Evolutionary conservation across 2,888 invertebrate genomes (phyloP), one percentile per base, ranked within the genome.

Genomic region (Linnaemya tessellans): DNA sequence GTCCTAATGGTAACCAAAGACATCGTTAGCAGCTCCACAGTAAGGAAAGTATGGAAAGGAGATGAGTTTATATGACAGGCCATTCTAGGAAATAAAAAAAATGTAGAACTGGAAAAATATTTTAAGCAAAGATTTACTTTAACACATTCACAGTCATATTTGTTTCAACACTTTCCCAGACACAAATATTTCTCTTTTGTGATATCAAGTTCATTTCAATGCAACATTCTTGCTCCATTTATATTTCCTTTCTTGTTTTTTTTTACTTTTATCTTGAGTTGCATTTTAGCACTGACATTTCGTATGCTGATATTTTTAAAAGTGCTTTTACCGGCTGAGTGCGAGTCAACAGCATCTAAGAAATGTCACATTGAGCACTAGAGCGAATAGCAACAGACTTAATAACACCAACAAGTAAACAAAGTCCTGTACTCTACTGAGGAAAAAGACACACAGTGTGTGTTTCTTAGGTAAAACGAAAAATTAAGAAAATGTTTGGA

Each of bases 241-340:
- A 41, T 20, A 3, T 4, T 54, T 46, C n/a, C 49, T 54, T 49
- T 11, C 11, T 1, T 70, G 43, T 18, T n/a, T 41, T 54, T 49
- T 11, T 11, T 1, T 70, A 43, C 30, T n/a, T 41, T 75, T 30
- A 2, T 54, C 68, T 51, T 30, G 13, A 9, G 7, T 58, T 65
- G 18, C 38, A 43, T 60, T 77, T 75, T 38, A 43, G 43, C 38
- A 51, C 43, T 78, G 58, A 65, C 78, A 78, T 82, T 82, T 77
- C 30, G 56, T 71, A 77, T 77, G 58, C 49, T 77, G 77, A 71
- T 82, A 56, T 70, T 70, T 22, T 71, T 22, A 65, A 71, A 77
- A 82, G 43, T 70, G 60, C 43, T 51, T 70, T 30, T 25, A 70
- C 11, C 20, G 64, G 11, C 41, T 41, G 46, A 5, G 46, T 46